Evolutionary conservation across 1,140 invertebrate species (phyloP).

Genomic region (Babylonia areolata): DNA sequence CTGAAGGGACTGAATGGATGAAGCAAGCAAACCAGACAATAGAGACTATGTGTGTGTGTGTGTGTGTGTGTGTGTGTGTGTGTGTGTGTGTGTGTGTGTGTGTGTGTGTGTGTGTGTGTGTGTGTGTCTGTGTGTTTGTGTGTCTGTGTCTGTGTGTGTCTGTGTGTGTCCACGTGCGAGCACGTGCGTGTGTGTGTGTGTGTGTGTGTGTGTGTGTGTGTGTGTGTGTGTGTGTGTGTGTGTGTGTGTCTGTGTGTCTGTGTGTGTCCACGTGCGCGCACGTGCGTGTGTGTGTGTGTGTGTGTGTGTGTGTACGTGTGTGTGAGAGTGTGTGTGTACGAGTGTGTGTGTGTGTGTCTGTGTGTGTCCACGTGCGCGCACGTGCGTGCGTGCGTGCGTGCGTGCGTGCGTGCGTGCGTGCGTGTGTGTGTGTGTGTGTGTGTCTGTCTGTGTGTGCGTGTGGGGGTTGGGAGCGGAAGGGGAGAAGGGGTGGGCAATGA

Average conservation of each 20-base stretch:
- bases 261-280: not conserved
- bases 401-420: not conserved
- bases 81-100: too few species aligned
- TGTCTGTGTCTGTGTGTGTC: too few species aligned
- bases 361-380: not conserved
- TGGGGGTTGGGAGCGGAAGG: not conserved
- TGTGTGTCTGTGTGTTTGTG: too few species aligned
- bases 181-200: not conserved
- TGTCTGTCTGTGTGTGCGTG: not conserved
- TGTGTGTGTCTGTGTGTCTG: not conserved
- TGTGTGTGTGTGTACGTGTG: not conserved
- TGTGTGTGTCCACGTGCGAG: too few species aligned
- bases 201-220: not conserved
- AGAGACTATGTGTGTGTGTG: too few species aligned
- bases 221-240: slow-evolving; percentile 13
- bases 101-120: too few species aligned
- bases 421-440: not conserved
- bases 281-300: not conserved
- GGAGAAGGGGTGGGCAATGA: too few species aligned
- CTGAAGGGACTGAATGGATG: too few species aligned
- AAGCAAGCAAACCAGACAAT: too few species aligned
- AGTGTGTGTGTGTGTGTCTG: not conserved
- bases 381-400: not conserved
- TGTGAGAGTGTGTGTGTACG: not conserved
- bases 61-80: too few species aligned